phyloP scores from a whole-genome alignment of 2,113 vertebrate genomes.

The Rhagologus leucostigma region DNA sequence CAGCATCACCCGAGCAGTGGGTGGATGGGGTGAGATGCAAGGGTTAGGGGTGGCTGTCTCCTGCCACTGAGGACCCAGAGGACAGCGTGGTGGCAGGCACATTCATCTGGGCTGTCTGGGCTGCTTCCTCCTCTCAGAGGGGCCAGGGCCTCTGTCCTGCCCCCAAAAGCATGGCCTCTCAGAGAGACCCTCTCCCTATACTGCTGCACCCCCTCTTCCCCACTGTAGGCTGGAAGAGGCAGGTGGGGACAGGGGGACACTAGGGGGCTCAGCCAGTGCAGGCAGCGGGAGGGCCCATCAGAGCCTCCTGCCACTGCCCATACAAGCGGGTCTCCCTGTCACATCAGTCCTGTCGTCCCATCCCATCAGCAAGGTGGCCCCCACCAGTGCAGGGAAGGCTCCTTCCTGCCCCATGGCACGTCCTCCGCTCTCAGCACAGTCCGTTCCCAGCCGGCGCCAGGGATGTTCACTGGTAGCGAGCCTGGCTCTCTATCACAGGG shows the following conservation, averaged over 20 bases:
- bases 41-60: not conserved
- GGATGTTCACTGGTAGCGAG: conserved; percentile 79
- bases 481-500: conserved; percentile 78
- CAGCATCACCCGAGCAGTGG: not conserved
- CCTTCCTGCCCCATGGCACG: not conserved
- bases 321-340: not conserved
- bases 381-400: not conserved
- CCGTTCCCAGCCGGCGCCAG: not conserved
- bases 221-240: not conserved
- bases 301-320: not conserved
- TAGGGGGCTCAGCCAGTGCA: not conserved
- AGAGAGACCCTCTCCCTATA: not conserved
- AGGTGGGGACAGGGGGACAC: not conserved
- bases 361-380: not conserved
- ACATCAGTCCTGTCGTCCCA: not conserved
- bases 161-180: not conserved
- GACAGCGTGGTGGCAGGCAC: not conserved
- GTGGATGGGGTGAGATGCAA: not conserved
- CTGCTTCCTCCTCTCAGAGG: not conserved
- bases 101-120: not conserved
- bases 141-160: not conserved
- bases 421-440: not conserved
- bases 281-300: not conserved
- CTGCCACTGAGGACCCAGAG: not conserved
- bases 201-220: not conserved